Evolutionary conservation across 2,797 vertebrate genomes (phyloP).

Genomic region (Rhodeus uyekii): DNA sequence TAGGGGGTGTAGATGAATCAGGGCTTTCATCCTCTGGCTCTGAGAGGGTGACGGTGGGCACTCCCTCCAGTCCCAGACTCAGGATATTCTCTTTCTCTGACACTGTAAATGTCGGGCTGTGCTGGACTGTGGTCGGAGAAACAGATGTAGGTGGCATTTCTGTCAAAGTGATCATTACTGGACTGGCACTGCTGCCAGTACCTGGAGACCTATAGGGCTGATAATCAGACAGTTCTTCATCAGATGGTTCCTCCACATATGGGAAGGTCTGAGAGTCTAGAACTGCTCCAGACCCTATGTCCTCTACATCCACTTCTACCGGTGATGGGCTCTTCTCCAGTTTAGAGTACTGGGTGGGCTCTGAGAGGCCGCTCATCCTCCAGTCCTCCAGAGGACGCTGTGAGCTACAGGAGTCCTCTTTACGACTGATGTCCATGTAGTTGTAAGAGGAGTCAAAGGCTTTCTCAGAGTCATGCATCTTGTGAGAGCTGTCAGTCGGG

Average conservation of each 20-base stretch:
- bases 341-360: slow-evolving; percentile 53
- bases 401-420: slow-evolving; percentile 73
- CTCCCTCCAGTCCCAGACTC: slow-evolving; percentile 86
- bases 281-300: slow-evolving; percentile 72
- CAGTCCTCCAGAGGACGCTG: slow-evolving; percentile 48
- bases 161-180: slow-evolving; percentile 90
- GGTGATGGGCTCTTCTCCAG: slow-evolving; percentile 72
- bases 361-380: slow-evolving; percentile 31
- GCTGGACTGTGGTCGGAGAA: slow-evolving; percentile 51
- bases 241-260: slow-evolving; percentile 83
- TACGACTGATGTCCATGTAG: slow-evolving; percentile 95
- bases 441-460: slow-evolving; percentile 83
- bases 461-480: slow-evolving; percentile 85
- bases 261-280: slow-evolving; percentile 82
- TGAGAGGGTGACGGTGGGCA: slow-evolving; percentile 91
- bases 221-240: slow-evolving; percentile 82
- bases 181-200: slow-evolving; percentile 74
- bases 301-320: slow-evolving; percentile 75
- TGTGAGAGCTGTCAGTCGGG: slow-evolving; percentile 76
- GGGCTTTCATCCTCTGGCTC: slow-evolving; percentile 98
- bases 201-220: slow-evolving; percentile 74
- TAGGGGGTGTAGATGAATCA: slow-evolving; percentile 86
- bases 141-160: slow-evolving; percentile 70
- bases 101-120: slow-evolving; percentile 61
- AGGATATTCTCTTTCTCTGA: slow-evolving; percentile 82